Evolutionary conservation across 2,888 invertebrate genomes (phyloP).

Genomic region (Andricus curvator): DNA sequence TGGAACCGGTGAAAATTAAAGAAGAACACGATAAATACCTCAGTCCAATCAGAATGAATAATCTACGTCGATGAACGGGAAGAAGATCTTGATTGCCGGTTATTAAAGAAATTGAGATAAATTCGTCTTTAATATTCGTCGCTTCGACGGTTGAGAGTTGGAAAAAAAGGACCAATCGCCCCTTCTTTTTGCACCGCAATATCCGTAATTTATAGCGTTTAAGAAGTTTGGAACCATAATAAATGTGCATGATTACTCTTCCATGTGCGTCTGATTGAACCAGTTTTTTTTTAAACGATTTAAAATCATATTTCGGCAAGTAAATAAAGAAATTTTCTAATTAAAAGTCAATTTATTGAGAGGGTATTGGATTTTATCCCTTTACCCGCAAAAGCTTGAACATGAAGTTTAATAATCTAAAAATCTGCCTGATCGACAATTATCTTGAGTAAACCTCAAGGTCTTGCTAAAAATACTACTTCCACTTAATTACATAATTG

Average conservation of each 20-base stretch:
- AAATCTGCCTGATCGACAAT: constrained; percentile 13
- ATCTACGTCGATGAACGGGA: constrained; percentile 20
- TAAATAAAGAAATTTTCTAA: background rate
- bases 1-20: constrained; percentile 37
- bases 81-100: constrained; percentile 35
- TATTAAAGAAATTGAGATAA: constrained; percentile 42
- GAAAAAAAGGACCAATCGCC: constrained; percentile 9
- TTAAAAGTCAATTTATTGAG: background rate
- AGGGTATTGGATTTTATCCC: constrained; percentile 11
- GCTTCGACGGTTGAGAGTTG: constrained; percentile 7
- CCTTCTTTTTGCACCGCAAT: constrained; percentile 10
- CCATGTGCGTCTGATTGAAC: background rate
- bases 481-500: background rate
- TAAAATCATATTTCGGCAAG: background rate
- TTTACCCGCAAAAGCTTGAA: background rate
- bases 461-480: constrained; percentile 4
- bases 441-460: constrained; percentile 12
- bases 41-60: constrained; percentile 35
- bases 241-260: background rate
- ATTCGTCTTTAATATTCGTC: constrained; percentile 40
- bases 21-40: constrained; percentile 34
- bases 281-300: background rate
- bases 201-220: constrained; percentile 28
- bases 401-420: constrained; percentile 18
- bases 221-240: constrained; percentile 17